These are phyloP conservation scores for Hydroisotoma schaefferi DNA, from an alignment of 2,888 invertebrate genomes.

Conservation along the genomic window DNA sequence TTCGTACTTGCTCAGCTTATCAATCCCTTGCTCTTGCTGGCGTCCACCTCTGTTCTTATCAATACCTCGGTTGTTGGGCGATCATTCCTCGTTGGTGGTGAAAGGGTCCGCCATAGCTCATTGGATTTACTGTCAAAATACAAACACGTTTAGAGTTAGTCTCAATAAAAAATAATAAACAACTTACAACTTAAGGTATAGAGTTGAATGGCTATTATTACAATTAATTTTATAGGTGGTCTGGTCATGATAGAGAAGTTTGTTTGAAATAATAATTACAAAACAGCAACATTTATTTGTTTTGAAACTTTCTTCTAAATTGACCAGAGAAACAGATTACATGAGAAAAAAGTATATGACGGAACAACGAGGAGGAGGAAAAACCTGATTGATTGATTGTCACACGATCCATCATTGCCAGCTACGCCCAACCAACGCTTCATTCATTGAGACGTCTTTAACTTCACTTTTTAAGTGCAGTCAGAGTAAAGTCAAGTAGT, in stretches of 20 bases:
- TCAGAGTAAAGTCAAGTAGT: no score
- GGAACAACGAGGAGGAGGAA: background rate
- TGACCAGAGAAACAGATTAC: background rate
- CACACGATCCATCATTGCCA: background rate
- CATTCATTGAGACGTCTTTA: no score
- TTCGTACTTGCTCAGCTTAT: background rate
- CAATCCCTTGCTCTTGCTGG: background rate
- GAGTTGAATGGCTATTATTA: no score
- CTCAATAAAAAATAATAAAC: no score
- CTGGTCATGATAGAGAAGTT: no score
- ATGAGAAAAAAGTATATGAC: background rate
- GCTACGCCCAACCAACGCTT: background rate
- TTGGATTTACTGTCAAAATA: constrained; percentile 20
- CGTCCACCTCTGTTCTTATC: background rate
- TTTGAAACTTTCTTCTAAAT: no score
- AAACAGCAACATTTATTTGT: no score
- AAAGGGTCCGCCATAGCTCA: constrained; percentile 27
- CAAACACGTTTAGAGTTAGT: background rate
- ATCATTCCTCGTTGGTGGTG: constrained; percentile 28
- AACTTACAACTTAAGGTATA: no score
- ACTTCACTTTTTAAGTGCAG: no score
- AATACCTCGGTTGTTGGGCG: constrained; percentile 30
- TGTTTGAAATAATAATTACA: no score
- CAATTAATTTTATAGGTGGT: no score
- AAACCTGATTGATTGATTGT: constrained; percentile 4